Conservation (phyloP, 2,113 vertebrate genomes). For the Xyrauchen texanus region DNA sequence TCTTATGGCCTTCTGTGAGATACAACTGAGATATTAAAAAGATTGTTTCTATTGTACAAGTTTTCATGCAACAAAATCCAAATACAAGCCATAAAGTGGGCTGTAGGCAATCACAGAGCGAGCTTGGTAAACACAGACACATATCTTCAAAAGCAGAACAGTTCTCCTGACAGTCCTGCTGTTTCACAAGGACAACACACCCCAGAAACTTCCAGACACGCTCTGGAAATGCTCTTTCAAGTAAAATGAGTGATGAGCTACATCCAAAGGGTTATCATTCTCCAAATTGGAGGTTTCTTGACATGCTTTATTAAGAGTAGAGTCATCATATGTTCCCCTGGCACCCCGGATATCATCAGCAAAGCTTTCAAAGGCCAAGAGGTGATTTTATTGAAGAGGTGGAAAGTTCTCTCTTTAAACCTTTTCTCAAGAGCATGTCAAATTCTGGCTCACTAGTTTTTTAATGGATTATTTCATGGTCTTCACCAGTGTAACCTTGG, state of each 20-base stretch:
- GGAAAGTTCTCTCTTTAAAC: conserved; percentile 23
- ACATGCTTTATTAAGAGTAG: conserved; percentile 10
- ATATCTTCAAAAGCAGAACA: conserved; percentile 14
- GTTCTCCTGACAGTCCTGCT: conserved; percentile 27
- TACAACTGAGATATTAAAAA: too few species aligned
- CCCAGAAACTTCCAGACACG: not conserved
- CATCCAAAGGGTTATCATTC: conserved; percentile 13
- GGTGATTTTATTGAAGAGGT: not conserved
- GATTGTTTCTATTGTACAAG: too few species aligned
- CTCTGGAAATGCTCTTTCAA: conserved; percentile 24
- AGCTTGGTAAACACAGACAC: not conserved
- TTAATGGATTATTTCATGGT: conserved; percentile 3
- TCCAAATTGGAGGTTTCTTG: conserved; percentile 1
- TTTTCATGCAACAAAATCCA: too few species aligned
- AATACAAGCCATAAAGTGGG: not conserved
- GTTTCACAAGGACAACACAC: conserved; percentile 33
- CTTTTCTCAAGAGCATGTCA: conserved; percentile 34
- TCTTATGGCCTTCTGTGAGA: too few species aligned
- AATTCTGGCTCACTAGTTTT: not conserved
- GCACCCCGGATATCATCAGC: not conserved
- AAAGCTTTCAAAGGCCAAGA: not conserved
- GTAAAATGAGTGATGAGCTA: conserved; percentile 19
- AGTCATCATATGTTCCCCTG: not conserved
- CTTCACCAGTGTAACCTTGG: not conserved
- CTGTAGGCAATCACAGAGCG: not conserved